Evolutionary conservation across 2,888 invertebrate genomes (phyloP).

Genomic region (Polylopha cassiicola): DNA sequence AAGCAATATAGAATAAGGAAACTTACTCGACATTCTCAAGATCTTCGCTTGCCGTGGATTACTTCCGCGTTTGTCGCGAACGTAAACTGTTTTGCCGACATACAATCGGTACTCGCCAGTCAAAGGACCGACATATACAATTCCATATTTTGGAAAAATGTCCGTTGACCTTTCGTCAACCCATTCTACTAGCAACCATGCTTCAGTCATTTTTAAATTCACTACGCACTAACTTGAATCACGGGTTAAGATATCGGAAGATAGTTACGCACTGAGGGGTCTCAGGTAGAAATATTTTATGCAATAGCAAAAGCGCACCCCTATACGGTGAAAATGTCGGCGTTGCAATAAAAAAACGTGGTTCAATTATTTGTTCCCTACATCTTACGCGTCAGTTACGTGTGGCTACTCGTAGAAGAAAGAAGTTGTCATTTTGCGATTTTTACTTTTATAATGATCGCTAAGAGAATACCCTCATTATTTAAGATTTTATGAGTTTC

Average conservation of each 20-base stretch:
- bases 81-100: constrained; percentile 40
- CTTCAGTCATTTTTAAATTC: constrained; percentile 37
- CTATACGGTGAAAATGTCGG: no score
- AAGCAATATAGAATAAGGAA: constrained; percentile 4
- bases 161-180: constrained; percentile 43
- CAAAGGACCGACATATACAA: constrained; percentile 39
- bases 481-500: no score
- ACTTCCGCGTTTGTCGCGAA: constrained; percentile 33
- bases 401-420: no score
- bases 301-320: constrained; percentile 14
- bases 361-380: no score
- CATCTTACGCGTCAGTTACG: no score
- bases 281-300: constrained; percentile 15
- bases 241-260: constrained; percentile 2
- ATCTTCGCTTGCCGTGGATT: constrained; percentile 43
- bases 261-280: constrained; percentile 4
- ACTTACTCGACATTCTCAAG: constrained; percentile 47
- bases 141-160: constrained; percentile 44
- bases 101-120: constrained; percentile 36
- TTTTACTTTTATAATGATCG: no score
- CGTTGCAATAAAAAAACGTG: no score
- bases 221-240: constrained; percentile 17
- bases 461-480: no score
- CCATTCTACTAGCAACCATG: constrained; percentile 59
- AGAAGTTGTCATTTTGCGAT: no score